Conservation (phyloP, 2,797 vertebrate species). For the Neosalanx taihuensis region DNA sequence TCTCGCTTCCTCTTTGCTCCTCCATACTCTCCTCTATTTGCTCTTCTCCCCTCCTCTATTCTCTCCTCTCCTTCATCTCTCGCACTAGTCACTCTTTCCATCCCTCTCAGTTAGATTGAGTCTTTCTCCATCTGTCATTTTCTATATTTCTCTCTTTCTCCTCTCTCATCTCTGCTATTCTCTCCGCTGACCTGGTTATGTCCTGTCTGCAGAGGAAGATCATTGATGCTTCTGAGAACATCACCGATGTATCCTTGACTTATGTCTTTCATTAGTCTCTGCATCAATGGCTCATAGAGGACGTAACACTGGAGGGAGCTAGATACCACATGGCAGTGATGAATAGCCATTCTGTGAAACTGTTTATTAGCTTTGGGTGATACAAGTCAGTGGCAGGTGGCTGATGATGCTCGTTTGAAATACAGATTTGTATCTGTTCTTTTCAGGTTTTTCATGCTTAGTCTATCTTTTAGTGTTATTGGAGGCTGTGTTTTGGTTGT, state of each 20-base stretch:
- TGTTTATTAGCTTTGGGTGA: not conserved
- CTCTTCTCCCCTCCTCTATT: not conserved
- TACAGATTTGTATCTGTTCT: too few relatives aligned
- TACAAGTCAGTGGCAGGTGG: not conserved
- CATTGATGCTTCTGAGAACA: too few relatives aligned
- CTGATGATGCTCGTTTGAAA: not conserved
- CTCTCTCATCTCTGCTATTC: not conserved
- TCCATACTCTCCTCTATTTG: not conserved
- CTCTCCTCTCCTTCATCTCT: conserved; percentile 7
- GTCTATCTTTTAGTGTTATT: too few relatives aligned
- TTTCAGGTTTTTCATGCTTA: too few relatives aligned
- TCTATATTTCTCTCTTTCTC: not conserved
- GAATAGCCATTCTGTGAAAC: not conserved
- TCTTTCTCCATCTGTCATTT: not conserved
- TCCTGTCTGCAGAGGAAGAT: too few relatives aligned
- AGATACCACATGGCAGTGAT: not conserved
- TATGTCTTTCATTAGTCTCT: too few relatives aligned
- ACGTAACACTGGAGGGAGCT: not conserved
- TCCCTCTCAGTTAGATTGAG: not conserved
- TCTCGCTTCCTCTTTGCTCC: not conserved
- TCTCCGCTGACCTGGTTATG: too few relatives aligned
- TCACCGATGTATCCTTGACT: too few relatives aligned
- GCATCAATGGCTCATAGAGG: too few relatives aligned
- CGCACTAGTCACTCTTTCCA: not conserved
- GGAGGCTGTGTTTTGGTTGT: too few relatives aligned